A percentile compares a stretch with the other conserved stretches of the same genome.
These are phyloP conservation scores for Takifugu flavidus DNA, from an alignment of 2,113 vertebrate species.

Conservation along the genomic window DNA sequence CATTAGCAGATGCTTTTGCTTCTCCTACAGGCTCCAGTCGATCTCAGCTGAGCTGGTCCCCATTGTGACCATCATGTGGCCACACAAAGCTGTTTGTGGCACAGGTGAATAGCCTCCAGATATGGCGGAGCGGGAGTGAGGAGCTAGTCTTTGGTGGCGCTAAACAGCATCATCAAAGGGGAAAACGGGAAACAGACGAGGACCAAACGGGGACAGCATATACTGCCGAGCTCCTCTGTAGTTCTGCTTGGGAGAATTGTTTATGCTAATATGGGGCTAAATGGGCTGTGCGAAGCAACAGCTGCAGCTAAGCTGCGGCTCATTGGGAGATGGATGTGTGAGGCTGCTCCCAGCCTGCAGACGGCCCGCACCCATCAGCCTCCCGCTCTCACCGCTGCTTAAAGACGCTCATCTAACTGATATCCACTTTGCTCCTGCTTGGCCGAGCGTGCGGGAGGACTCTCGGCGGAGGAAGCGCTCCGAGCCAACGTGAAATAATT, in stretches of 20 bases:
- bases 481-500: constrained; percentile 39
- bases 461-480: constrained; percentile 27
- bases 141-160: too few species aligned
- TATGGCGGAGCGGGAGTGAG: too few species aligned
- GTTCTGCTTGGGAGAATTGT: constrained; percentile 27
- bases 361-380: constrained; percentile 32
- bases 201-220: constrained; percentile 20
- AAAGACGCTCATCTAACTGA: constrained; percentile 49
- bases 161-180: constrained; percentile 1
- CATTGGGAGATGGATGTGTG: constrained; percentile 61
- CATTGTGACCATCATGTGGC: too few species aligned
- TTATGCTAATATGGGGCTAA: constrained; percentile 65
- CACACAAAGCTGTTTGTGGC: too few species aligned
- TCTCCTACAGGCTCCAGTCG: too few species aligned
- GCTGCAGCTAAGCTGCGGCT: constrained; percentile 59
- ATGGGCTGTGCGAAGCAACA: constrained; percentile 66
- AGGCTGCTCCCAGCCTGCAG: constrained; percentile 30
- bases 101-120: too few species aligned
- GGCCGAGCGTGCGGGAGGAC: constrained; percentile 52
- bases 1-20: too few species aligned
- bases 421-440: constrained; percentile 54
- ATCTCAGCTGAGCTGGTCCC: too few species aligned
- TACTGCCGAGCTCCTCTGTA: constrained; percentile 23
- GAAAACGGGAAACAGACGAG: background rate
- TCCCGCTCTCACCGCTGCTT: constrained; percentile 2